phyloP scores from a whole-genome alignment of 64 coral and sea anemone species.

The Dendronephthya gigantea region DNA sequence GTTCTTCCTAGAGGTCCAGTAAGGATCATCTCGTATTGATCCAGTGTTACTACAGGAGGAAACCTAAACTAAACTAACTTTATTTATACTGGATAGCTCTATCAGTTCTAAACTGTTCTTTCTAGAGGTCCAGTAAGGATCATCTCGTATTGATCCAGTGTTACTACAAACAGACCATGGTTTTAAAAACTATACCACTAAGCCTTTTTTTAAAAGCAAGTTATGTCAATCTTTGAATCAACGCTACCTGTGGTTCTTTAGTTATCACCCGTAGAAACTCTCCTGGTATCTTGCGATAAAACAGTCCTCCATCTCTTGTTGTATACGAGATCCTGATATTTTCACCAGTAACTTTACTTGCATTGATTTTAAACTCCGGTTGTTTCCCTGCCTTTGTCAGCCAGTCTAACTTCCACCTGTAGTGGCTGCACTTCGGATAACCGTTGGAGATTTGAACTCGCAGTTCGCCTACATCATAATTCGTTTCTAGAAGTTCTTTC shows the following conservation, averaged over 20 bases:
- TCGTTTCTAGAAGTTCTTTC: background rate
- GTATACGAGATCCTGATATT: background rate
- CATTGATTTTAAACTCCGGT: background rate
- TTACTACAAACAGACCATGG: too few species aligned
- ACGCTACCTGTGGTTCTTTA: background rate
- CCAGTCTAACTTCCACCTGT: background rate
- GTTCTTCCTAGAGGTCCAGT: too few species aligned
- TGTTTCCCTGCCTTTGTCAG: background rate
- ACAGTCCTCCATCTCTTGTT: background rate
- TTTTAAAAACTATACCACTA: too few species aligned
- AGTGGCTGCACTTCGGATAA: background rate
- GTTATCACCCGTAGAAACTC: background rate
- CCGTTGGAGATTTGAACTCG: background rate
- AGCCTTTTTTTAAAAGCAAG: too few species aligned
- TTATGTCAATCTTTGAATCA: too few species aligned
- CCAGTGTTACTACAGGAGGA: too few species aligned
- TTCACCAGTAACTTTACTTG: background rate
- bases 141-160: too few species aligned
- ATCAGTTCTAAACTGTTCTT: too few species aligned
- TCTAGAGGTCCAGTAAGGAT: too few species aligned
- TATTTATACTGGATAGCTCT: too few species aligned
- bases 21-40: too few species aligned
- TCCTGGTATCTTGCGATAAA: background rate
- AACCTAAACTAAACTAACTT: too few species aligned
- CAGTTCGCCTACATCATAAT: background rate